phyloP scores from a whole-genome alignment of 2,797 vertebrate species.

The Hypotaenidia philippensis region DNA sequence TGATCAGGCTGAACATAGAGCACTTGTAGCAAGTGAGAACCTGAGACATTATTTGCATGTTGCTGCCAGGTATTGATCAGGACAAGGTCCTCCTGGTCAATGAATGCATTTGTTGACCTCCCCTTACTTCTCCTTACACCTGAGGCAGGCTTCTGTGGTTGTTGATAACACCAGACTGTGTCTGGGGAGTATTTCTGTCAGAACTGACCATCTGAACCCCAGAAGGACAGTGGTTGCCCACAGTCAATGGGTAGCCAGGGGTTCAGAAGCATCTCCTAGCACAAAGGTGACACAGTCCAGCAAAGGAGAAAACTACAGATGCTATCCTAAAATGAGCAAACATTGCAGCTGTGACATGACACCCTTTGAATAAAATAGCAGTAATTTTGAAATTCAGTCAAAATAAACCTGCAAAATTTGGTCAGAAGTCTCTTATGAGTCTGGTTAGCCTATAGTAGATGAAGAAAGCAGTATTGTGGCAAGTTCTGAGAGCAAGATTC shows the following conservation, averaged over 20 bases:
- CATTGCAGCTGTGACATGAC: neutral
- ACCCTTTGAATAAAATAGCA: neutral
- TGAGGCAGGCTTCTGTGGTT: neutral
- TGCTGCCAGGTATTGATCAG: neutral
- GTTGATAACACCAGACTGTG: neutral
- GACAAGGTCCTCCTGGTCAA: neutral
- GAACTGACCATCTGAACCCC: neutral
- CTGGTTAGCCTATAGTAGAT: neutral
- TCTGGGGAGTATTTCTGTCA: neutral
- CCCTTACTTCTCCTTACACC: neutral
- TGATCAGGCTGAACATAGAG: neutral
- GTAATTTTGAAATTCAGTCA: neutral
- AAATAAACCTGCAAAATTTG: neutral
- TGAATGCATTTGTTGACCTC: neutral
- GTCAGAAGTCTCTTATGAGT: neutral
- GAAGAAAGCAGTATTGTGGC: neutral
- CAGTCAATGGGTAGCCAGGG: neutral
- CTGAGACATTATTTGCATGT: neutral
- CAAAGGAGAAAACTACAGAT: neutral
- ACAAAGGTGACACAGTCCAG: neutral
- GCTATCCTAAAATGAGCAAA: neutral
- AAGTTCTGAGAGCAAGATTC: neutral
- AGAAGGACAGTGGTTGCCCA: neutral
- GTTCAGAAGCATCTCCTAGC: neutral
- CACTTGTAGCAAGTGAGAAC: neutral